phyloP scores from a whole-genome alignment of 2,888 invertebrate genomes.

The Diaprepes abbreviatus region DNA sequence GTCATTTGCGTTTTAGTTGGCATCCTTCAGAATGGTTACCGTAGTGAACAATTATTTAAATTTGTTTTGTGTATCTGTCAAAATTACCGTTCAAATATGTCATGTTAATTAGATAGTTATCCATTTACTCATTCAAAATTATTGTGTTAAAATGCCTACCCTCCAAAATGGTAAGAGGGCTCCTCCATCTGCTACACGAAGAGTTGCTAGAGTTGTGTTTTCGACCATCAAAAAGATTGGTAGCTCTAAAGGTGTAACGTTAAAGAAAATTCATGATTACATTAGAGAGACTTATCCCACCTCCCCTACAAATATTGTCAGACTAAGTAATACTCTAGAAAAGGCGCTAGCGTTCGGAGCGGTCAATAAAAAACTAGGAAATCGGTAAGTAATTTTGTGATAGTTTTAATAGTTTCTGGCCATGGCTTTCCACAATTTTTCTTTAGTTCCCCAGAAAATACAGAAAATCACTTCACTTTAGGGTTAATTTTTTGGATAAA shows the following conservation, averaged over 20 bases:
- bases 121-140: conserved; percentile 31
- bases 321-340: conserved; percentile 53
- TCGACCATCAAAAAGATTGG: conserved; percentile 55
- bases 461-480: too few species aligned
- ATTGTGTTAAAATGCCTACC: conserved; percentile 43
- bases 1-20: conserved; percentile 12
- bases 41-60: background rate
- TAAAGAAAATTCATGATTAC: conserved; percentile 55
- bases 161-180: too few species aligned
- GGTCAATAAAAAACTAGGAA: conserved; percentile 52
- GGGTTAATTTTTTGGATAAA: too few species aligned
- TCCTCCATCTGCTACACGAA: conserved; percentile 42
- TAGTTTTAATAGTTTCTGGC: too few species aligned
- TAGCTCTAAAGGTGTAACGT: conserved; percentile 51
- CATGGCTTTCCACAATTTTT: too few species aligned
- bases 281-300: conserved; percentile 53
- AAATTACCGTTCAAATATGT: conserved; percentile 25
- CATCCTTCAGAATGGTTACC: background rate
- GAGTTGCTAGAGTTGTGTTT: conserved; percentile 54
- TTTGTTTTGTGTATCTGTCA: conserved; percentile 12
- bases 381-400: conserved; percentile 39
- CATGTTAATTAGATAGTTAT: conserved; percentile 16
- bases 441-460: too few species aligned
- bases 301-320: conserved; percentile 52
- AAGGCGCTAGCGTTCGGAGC: conserved; percentile 57